Conservation (phyloP, 2,113 vertebrate species). For the Anhinga anhinga region DNA sequence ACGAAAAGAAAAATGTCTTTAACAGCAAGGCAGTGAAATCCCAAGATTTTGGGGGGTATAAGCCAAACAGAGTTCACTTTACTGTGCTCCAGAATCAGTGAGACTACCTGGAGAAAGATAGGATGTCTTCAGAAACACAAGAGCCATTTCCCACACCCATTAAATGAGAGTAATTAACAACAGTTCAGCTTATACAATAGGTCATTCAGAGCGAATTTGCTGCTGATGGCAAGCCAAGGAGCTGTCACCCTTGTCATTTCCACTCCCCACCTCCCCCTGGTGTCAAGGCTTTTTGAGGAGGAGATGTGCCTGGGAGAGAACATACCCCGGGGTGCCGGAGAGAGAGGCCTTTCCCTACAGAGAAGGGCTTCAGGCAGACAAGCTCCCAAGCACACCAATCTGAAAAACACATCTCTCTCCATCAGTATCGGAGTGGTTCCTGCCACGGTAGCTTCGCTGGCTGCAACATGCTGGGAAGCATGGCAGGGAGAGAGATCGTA, state of each 20-base stretch:
- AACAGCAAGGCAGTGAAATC: background rate
- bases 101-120: background rate
- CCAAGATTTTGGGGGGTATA: background rate
- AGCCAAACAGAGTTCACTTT: background rate
- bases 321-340: background rate
- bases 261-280: background rate
- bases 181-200: conserved; percentile 22
- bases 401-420: background rate
- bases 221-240: background rate
- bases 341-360: background rate
- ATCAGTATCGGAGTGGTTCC: background rate
- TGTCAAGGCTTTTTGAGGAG: background rate
- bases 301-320: background rate
- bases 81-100: background rate
- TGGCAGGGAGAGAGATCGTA: background rate
- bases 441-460: rapidly evolving
- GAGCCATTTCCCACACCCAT: background rate
- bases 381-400: background rate
- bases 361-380: background rate
- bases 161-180: conserved; percentile 16
- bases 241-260: background rate
- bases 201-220: conserved; percentile 22
- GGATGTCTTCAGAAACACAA: background rate
- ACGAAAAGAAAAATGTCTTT: background rate
- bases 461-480: background rate